Evolutionary conservation across 2,888 invertebrate genomes (phyloP), one percentile per base, ranked within the genome.

Genomic region (Lathronympha strigana): DNA sequence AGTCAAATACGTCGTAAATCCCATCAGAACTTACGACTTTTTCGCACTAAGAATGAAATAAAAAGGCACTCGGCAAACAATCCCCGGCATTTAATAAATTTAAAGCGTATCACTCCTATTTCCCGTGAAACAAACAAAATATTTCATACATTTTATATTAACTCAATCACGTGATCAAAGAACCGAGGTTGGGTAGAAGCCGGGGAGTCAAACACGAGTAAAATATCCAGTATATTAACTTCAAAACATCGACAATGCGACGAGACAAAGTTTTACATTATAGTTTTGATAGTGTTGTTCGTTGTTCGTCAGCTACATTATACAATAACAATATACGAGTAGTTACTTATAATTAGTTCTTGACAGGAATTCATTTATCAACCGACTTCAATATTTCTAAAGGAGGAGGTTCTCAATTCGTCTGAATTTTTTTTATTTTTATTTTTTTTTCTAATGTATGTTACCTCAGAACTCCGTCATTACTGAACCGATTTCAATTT

Each of bases 131-230:
- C 55, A 60, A 64, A 64, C 53, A 31, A 53, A 64, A 66, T 66
- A 53, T 66, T 61, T 54, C 66, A 66, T 66, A 66, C 69, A 70
- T 70, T 73, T 66, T 67, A 68, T 71, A 71, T 74, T 71, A 76
- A 74, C 74, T 69, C 76, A 78, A 79, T 79, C 79, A 73, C 61
- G 63, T 73, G 81, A 83, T 83, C 82, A 84, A 82, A 83, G 79
- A 43, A 71, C 58, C 69, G 67, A 71, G 66, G 63, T 57, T 61
- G 67, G 70, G 73, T 23, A 49, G 72, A n/a, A 75, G 77, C 80
- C 74, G 73, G 76, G 78, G 74, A 76, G 19, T 19, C 4, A 17
- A 19, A 6, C 43, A 43, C 17, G 5, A 43, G n/a, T 43, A 28
- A 31, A 17, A 43, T 31, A 36, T 4, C n/a, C 47, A 49, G 58